Evolutionary conservation across 2,113 vertebrate species (phyloP).

Genomic region (Lanius ludovicianus): DNA sequence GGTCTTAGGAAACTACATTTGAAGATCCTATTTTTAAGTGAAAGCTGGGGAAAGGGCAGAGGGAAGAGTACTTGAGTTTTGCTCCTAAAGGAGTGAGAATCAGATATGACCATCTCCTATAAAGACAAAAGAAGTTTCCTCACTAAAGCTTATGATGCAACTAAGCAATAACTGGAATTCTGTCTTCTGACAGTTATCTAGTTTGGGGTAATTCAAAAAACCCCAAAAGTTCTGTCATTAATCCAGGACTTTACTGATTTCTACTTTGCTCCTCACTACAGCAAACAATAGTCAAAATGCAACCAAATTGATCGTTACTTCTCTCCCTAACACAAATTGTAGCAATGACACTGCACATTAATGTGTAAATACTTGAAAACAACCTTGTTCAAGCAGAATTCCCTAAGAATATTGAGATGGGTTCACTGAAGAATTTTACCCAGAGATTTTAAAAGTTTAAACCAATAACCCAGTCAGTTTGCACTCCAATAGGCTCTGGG

Average conservation of each 20-base stretch:
- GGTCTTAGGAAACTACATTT: background rate
- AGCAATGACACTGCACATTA: background rate
- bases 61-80: background rate
- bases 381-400: background rate
- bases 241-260: background rate
- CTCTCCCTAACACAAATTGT: background rate
- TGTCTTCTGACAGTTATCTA: background rate
- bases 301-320: background rate
- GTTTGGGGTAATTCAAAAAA: background rate
- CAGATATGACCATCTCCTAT: background rate
- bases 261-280: background rate
- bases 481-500: background rate
- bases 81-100: background rate
- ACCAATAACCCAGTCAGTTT: background rate
- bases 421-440: background rate
- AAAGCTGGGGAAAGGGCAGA: background rate
- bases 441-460: background rate
- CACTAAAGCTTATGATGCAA: background rate
- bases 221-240: background rate
- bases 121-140: background rate
- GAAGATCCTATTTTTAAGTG: background rate
- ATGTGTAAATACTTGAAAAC: background rate
- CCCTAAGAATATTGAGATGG: background rate
- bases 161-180: background rate
- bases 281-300: background rate